Base-by-base conservation (phyloP, 2,113 vertebrate genomes). In the Sinocyclocheilus anshuiensis region DNA sequence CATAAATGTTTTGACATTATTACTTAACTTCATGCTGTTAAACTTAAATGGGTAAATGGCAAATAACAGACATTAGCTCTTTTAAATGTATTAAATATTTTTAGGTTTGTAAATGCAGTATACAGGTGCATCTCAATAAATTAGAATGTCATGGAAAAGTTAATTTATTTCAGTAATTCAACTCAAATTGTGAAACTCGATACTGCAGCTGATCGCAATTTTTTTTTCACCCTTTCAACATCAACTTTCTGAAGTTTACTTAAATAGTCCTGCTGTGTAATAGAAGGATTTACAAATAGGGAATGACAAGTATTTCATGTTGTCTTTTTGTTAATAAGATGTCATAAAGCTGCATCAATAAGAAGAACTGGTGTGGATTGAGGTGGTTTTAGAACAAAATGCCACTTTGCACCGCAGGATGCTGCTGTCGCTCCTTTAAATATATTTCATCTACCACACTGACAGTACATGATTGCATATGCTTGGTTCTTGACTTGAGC, bases 151-250 rank as follows among this genome's bases (percentile, higher is more conserved):
- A n/a, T n/a, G n/a, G n/a, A n/a, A n/a, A n/a, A n/a, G n/a, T n/a
- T n/a, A n/a, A n/a, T n/a, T n/a, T n/a, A n/a, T n/a, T n/a, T n/a
- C n/a, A n/a, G n/a, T n/a, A n/a, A n/a, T n/a, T n/a, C n/a, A n/a
- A n/a, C n/a, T n/a, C n/a, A n/a, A n/a, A n/a, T n/a, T n/a, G n/a
- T n/a, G n/a, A n/a, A n/a, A n/a, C n/a, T n/a, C n/a, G n/a, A n/a
- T 76, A 16, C n/a, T 61, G 26, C 26, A 36, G 5, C 55, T 89
- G 4, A 85, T 10, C 77, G 9, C 1, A 33, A 85, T 71, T 59
- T 67, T 13, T 45, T 45, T 42, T 45, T 45, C 0, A 45, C 42
- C 42, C 9, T 45, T 9, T 45, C 42, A 45, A 9, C 42, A 45
- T 45, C 42, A 45, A 9, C 42, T 45, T 45, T 45, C 8, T 45